Conservation (phyloP, 2,797 vertebrate species). For the Rhadinocentrus ornatus region DNA sequence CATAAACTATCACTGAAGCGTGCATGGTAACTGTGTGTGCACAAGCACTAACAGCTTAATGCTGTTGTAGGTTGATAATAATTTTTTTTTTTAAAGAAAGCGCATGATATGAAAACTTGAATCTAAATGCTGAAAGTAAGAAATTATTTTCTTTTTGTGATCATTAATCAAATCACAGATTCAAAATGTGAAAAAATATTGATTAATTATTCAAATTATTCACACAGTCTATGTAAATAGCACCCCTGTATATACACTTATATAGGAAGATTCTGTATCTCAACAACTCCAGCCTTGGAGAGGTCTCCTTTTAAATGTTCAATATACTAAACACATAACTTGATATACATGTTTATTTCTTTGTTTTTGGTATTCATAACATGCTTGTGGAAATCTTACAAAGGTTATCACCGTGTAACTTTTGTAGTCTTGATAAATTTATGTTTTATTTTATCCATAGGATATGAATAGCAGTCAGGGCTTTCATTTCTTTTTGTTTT, state of each 20-base stretch:
- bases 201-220: neutral
- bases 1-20: neutral
- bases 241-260: slow-evolving; percentile 9
- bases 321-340: neutral
- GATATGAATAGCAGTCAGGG: slow-evolving; percentile 16
- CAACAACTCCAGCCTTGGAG: slow-evolving; percentile 3
- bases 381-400: neutral
- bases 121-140: neutral
- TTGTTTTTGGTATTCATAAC: neutral
- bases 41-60: neutral
- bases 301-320: neutral
- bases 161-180: slow-evolving; percentile 11
- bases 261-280: slow-evolving; percentile 8
- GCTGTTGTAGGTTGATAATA: neutral
- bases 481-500: slow-evolving; percentile 12
- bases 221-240: slow-evolving; percentile 18
- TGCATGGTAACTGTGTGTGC: neutral
- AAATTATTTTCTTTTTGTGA: neutral
- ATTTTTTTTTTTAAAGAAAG: no score
- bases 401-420: slow-evolving; percentile 12
- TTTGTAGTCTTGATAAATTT: slow-evolving; percentile 30
- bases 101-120: neutral
- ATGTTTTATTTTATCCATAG: slow-evolving; percentile 30
- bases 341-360: slow-evolving; percentile 6
- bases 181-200: slow-evolving; percentile 19